Percentiles rank a stretch among this genome's conserved stretches.
phyloP scores from a whole-genome alignment of 2,797 vertebrate species.

The Bucorvus abyssinicus region DNA sequence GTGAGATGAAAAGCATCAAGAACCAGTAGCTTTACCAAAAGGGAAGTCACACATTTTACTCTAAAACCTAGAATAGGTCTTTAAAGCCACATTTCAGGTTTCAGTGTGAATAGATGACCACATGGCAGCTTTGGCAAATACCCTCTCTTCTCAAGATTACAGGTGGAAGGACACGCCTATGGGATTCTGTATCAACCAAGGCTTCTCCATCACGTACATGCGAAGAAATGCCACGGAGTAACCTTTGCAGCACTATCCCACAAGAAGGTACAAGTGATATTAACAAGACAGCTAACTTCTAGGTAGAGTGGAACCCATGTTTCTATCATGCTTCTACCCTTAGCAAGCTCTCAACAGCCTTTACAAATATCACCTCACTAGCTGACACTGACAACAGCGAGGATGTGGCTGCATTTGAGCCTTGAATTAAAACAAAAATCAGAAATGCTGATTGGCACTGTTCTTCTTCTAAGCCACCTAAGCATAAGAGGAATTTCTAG shows the following conservation, averaged over 20 bases:
- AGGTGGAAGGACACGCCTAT: neutral
- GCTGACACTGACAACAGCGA: neutral
- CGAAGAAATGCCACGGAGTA: neutral
- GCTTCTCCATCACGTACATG: fast-evolving
- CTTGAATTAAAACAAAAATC: neutral
- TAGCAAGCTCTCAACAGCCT: neutral
- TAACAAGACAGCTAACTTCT: neutral
- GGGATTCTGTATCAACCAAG: neutral
- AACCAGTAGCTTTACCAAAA: neutral
- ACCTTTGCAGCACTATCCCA: neutral
- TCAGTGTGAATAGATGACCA: neutral
- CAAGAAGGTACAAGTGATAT: neutral
- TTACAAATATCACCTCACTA: neutral
- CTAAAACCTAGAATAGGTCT: neutral
- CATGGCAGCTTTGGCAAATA: neutral
- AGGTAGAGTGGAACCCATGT: neutral
- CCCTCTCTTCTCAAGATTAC: neutral
- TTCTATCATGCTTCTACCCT: neutral
- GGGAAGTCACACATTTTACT: neutral
- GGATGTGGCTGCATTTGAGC: neutral
- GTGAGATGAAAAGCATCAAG: neutral
- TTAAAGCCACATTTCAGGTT: neutral
- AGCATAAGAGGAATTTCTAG: neutral
- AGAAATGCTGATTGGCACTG: neutral
- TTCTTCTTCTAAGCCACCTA: neutral